Evolutionary conservation across 2,797 vertebrate genomes (phyloP).

Genomic region (Malacoctenus gilli): DNA sequence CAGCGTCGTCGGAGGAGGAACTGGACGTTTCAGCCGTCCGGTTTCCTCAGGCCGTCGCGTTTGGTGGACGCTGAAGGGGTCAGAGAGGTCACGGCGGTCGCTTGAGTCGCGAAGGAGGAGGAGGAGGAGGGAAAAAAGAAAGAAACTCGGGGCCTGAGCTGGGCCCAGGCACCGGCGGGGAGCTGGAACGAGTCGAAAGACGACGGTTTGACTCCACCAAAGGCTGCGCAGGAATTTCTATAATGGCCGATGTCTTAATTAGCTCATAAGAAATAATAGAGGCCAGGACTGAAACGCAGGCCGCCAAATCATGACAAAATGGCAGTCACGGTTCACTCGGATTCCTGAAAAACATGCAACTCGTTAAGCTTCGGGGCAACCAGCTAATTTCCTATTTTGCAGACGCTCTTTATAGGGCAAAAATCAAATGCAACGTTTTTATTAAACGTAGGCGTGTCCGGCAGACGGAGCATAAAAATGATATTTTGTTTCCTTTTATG

Average conservation of each 20-base stretch:
- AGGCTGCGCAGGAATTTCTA: slow-evolving; percentile 78
- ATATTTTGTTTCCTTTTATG: slow-evolving; percentile 82
- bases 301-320: slow-evolving; percentile 82
- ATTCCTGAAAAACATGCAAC: slow-evolving; percentile 75
- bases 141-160: slow-evolving; percentile 33
- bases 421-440: slow-evolving; percentile 75
- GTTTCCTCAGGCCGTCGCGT: slow-evolving; percentile 24
- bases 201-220: slow-evolving; percentile 60
- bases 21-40: slow-evolving; percentile 32
- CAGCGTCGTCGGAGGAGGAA: slow-evolving; percentile 33
- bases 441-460: slow-evolving; percentile 83
- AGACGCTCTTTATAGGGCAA: slow-evolving; percentile 76
- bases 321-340: slow-evolving; percentile 71
- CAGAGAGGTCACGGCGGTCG: slow-evolving; percentile 55
- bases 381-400: slow-evolving; percentile 81
- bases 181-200: slow-evolving; percentile 77
- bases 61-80: slow-evolving; percentile 53
- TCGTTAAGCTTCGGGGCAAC: slow-evolving; percentile 75
- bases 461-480: slow-evolving; percentile 80
- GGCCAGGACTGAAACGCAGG: slow-evolving; percentile 71
- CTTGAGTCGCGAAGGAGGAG: slow-evolving; percentile 49
- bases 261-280: slow-evolving; percentile 84
- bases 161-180: slow-evolving; percentile 50
- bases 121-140: slow-evolving; percentile 17
- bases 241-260: slow-evolving; percentile 84